Base-by-base conservation (phyloP, 2,888 invertebrate genomes). In the Ptychoptera contaminata region DNA sequence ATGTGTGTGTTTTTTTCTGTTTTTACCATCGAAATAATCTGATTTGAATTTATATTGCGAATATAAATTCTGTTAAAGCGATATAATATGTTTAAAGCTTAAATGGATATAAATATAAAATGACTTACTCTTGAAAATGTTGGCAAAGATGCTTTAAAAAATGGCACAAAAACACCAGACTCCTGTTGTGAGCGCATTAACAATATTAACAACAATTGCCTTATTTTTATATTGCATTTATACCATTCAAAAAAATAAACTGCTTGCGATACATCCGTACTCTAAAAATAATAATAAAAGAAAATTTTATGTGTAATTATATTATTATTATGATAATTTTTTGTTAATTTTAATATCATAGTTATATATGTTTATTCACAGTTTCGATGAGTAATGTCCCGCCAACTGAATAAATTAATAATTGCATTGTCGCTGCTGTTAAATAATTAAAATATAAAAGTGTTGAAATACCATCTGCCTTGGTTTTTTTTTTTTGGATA, bases 171-270 rank as follows among this genome's bases (percentile, higher is more conserved):
- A 51, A 62, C 57, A 48, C 54, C 51, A 50, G 53, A 56, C 40
- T 59, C 53, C 47, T 56, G 54, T 46, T 61, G 63, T 42, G 62
- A 55, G 16, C 63, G 58, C 39, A 56, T 56, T 51, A 63, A 51
- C 48, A 62, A 58, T 56, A 62, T 57, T 54, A 63, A 56, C 54
- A 62, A 55, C 53, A 62, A 58, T 56, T 57, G 58, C 46, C 59
- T 56, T 51, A 61, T 60, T 47, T 52, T 51, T 47, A 48, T 53
- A 52, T 63, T 60, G 50, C 63, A 63, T 54, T 61, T 63, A 45
- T 61, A 63, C 63, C 62, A 62, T 48, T 58, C 61, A 49, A 55
- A 53, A 52, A 58, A 55, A 46, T 63, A 62, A 44, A 59, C 51
- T 11, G 56, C 52, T 50, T 16, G 44, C 1, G 56, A 54, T 36